These are phyloP conservation scores for Pammene fasciana DNA, from an alignment of 2,888 invertebrate species.

Conservation along the genomic window DNA sequence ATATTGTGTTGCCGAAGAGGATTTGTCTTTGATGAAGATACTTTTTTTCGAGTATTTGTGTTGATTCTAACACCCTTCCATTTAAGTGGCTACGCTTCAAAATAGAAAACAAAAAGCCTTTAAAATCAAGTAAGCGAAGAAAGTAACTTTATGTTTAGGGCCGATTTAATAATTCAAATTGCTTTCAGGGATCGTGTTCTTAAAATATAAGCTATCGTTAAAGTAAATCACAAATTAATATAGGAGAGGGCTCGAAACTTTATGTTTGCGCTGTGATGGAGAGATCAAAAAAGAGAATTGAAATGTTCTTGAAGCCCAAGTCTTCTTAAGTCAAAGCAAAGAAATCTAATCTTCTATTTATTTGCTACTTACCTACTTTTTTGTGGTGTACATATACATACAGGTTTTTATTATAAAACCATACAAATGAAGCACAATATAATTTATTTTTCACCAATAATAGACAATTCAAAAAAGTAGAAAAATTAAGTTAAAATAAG, in stretches of 20 bases:
- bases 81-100: not conserved
- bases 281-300: not conserved
- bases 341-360: no score
- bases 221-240: conserved; percentile 40
- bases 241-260: conserved; percentile 26
- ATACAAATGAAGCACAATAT: no score
- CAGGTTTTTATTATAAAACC: no score
- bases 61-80: no score
- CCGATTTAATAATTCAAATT: conserved; percentile 42
- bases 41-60: no score
- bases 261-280: not conserved
- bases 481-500: no score
- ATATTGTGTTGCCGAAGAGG: no score
- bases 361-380: no score
- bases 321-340: not conserved
- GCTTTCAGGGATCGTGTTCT: conserved; percentile 34
- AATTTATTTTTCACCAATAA: no score
- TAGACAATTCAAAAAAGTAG: no score
- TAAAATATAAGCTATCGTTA: conserved; percentile 40
- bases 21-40: no score
- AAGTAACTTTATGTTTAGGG: conserved; percentile 29
- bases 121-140: conserved; percentile 16
- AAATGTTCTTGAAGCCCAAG: not conserved
- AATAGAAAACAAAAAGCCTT: conserved; percentile 2
- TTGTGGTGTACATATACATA: no score